These are phyloP conservation scores for Cryptocephalus moraei DNA, from an alignment of 2,888 invertebrate species.

Conservation along the genomic window DNA sequence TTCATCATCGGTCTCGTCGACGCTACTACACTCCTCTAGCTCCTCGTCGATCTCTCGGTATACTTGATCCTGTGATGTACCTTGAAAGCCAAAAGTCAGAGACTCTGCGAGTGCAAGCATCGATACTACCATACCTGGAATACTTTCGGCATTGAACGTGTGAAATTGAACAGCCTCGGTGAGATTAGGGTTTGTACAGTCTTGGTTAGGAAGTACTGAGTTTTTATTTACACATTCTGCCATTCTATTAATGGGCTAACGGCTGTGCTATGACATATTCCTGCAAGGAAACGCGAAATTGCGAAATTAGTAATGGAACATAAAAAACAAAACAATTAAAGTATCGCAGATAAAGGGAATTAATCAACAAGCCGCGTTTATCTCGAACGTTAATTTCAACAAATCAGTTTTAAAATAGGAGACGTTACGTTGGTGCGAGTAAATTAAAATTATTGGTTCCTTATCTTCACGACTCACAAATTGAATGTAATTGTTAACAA, in stretches of 20 bases:
- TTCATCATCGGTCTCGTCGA: slow-evolving; percentile 26
- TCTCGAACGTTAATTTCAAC: no score
- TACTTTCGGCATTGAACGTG: slow-evolving; percentile 26
- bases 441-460: no score
- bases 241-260: slow-evolving; percentile 32
- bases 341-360: no score
- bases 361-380: no score
- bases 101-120: not conserved
- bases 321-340: no score
- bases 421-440: no score
- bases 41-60: slow-evolving; percentile 26
- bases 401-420: no score
- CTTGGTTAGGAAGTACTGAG: slow-evolving; percentile 32
- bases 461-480: no score
- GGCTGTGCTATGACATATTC: slow-evolving; percentile 5
- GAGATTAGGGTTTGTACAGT: slow-evolving; percentile 37
- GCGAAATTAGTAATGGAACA: no score
- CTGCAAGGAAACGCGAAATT: slow-evolving; percentile 1
- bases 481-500: no score
- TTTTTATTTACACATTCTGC: slow-evolving; percentile 33
- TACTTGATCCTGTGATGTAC: slow-evolving; percentile 25
- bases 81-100: slow-evolving; percentile 11
- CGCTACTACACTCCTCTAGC: slow-evolving; percentile 31
- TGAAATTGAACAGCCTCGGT: slow-evolving; percentile 36
- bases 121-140: slow-evolving; percentile 23